Percentiles rank a stretch among this genome's conserved stretches.
Conservation (phyloP, 2,113 vertebrate genomes). For the Psittacula cyanocephala region DNA sequence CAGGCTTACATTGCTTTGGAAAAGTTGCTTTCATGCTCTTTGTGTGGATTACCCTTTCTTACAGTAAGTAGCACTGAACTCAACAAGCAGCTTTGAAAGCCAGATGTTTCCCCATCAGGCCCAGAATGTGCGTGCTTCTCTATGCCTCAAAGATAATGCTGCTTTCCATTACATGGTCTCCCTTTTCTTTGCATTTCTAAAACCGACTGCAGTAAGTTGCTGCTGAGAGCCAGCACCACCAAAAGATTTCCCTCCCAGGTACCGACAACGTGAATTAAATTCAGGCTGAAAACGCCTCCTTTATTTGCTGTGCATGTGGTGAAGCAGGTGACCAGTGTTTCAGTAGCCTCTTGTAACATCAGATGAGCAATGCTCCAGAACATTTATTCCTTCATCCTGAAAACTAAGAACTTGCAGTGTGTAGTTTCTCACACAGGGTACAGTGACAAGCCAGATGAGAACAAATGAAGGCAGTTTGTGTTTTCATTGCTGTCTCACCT, state of each 20-base stretch:
- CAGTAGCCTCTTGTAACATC: not conserved
- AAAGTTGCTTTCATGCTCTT: not conserved
- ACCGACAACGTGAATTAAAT: not conserved
- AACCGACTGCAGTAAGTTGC: not conserved
- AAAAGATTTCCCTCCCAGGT: not conserved
- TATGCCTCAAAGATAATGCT: not conserved
- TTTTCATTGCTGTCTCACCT: not conserved
- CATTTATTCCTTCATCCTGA: not conserved
- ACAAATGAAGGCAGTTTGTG: not conserved
- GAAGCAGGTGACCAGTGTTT: not conserved
- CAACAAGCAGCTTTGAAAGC: not conserved
- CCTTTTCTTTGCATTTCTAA: not conserved
- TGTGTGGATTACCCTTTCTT: not conserved
- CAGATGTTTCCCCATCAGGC: not conserved
- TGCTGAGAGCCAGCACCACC: not conserved
- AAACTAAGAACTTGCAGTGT: not conserved
- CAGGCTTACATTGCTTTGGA: not conserved
- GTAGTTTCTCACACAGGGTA: not conserved
- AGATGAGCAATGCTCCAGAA: not conserved
- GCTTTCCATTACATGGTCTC: not conserved
- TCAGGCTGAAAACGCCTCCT: not conserved
- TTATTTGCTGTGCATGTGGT: not conserved
- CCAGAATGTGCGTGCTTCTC: not conserved
- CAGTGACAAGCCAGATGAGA: not conserved
- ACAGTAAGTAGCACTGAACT: not conserved